Percentiles rank a stretch among this genome's conserved stretches.
These are phyloP conservation scores for Microctenopoma lineatum DNA, from an alignment of 2,797 vertebrate species.

Conservation along the genomic window DNA sequence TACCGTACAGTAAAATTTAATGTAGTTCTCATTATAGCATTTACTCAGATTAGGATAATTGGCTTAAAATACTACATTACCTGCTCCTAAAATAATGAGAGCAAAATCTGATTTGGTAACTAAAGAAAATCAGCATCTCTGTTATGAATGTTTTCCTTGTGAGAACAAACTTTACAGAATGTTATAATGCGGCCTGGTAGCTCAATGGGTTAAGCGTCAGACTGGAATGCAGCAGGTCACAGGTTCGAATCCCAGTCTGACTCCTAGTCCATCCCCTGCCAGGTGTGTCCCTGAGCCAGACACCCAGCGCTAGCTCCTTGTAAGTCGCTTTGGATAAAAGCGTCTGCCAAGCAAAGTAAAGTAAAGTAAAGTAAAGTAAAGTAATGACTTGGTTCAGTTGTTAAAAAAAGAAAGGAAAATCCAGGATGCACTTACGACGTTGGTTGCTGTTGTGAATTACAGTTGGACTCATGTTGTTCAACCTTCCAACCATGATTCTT, in stretches of 20 bases:
- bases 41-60: conserved; percentile 58
- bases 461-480: conserved; percentile 60
- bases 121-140: conserved; percentile 22
- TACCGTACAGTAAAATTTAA: conserved; percentile 46
- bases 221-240: too few species aligned
- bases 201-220: too few species aligned
- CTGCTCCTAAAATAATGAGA: conserved; percentile 59
- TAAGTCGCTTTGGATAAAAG: too few species aligned
- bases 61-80: conserved; percentile 59
- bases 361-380: too few species aligned
- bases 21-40: conserved; percentile 53
- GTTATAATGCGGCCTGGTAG: too few species aligned
- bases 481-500: conserved; percentile 70
- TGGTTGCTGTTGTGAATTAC: conserved; percentile 66
- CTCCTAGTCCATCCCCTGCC: too few species aligned
- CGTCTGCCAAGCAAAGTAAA: too few species aligned
- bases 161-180: conserved; percentile 41
- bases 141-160: conserved; percentile 48
- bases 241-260: too few species aligned
- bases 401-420: conserved; percentile 36
- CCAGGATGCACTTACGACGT: conserved; percentile 45
- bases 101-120: conserved; percentile 62
- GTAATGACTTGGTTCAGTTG: conserved; percentile 38
- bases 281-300: too few species aligned
- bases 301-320: too few species aligned